These are phyloP conservation scores for Sialia sialis DNA, from an alignment of 2,113 vertebrate genomes.

Conservation along the genomic window DNA sequence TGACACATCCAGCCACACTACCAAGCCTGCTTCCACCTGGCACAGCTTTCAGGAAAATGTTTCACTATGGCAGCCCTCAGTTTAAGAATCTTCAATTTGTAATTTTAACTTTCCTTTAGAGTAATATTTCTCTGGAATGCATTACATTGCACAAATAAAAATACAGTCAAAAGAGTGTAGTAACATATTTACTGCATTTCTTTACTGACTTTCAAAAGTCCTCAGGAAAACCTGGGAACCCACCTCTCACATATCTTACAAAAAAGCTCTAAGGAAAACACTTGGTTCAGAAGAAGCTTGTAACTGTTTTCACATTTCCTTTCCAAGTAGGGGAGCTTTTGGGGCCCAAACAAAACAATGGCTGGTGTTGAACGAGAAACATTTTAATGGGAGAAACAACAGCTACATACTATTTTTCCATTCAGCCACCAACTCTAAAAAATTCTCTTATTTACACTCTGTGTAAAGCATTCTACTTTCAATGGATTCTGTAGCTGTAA, in stretches of 20 bases:
- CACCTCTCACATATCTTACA: neutral
- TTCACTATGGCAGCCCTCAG: neutral
- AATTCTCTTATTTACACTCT: neutral
- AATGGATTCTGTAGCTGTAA: neutral
- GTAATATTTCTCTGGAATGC: neutral
- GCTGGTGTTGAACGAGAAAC: neutral
- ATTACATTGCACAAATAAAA: neutral
- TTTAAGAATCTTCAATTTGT: neutral
- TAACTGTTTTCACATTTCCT: neutral
- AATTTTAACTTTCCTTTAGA: neutral
- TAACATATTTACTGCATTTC: neutral
- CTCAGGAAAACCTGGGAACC: neutral
- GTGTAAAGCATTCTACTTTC: neutral
- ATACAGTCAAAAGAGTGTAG: neutral
- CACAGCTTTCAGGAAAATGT: neutral
- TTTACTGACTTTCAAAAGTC: neutral
- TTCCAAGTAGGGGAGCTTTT: neutral
- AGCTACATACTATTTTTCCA: neutral
- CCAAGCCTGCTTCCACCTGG: neutral
- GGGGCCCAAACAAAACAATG: neutral
- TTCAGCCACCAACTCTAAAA: neutral
- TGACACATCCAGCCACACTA: neutral
- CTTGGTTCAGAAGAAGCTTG: neutral
- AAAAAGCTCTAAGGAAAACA: neutral
- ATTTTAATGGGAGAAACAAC: neutral